A percentile compares a stretch with the other conserved stretches of the same genome.
Conservation (phyloP, 1,140 invertebrate species). For the Lordiphosa collinella region DNA sequence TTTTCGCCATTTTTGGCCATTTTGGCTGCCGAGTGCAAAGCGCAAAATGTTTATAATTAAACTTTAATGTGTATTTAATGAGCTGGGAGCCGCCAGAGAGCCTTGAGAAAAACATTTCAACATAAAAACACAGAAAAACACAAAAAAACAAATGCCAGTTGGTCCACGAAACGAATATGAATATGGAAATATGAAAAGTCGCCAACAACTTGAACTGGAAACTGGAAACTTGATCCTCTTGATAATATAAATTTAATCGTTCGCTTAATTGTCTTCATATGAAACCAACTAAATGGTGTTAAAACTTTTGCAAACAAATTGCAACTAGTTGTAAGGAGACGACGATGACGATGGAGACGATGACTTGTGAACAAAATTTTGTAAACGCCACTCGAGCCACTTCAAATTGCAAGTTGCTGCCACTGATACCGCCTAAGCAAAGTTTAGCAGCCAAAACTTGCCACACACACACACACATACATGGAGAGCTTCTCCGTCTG, state of each 20-base stretch:
- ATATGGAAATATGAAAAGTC: constrained; percentile 39
- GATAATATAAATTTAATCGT: constrained; percentile 77
- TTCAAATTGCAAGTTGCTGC: constrained; percentile 63
- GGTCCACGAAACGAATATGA: constrained; percentile 29
- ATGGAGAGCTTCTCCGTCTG: neutral
- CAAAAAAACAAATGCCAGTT: constrained; percentile 48
- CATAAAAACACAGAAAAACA: constrained; percentile 59
- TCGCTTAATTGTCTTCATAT: constrained; percentile 75
- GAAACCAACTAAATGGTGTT: constrained; percentile 76
- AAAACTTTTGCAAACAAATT: constrained; percentile 75
- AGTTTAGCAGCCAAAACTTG: constrained; percentile 59
- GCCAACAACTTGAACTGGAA: constrained; percentile 33
- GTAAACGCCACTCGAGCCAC: constrained; percentile 54
- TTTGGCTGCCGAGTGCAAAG: constrained; percentile 65
- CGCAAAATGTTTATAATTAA: constrained; percentile 77
- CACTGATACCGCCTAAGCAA: constrained; percentile 57
- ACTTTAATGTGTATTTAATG: constrained; percentile 77
- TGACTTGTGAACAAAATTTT: constrained; percentile 66
- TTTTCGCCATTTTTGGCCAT: constrained; percentile 59
- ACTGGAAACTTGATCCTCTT: constrained; percentile 52
- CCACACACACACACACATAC: constrained; percentile 23
- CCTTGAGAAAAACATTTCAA: neutral
- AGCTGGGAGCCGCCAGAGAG: constrained; percentile 36
- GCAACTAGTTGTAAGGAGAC: constrained; percentile 68
- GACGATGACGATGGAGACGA: constrained; percentile 33